phyloP scores from a whole-genome alignment of 2,888 invertebrate species.

The Gastracanthus pulcherrimus region DNA sequence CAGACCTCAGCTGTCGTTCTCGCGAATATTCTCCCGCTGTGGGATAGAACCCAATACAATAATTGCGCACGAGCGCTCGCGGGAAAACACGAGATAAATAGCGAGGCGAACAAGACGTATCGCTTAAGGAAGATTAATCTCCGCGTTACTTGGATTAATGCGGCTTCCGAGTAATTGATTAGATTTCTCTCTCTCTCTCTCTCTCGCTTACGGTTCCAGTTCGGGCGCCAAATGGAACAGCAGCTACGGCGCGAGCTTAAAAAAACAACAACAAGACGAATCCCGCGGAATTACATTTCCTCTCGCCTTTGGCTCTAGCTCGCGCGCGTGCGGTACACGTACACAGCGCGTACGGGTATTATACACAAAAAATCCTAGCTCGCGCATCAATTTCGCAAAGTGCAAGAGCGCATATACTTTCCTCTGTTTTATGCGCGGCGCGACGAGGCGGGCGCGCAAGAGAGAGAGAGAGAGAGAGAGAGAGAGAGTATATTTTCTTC shows the following conservation, averaged over 20 bases:
- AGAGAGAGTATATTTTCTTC: too few species aligned
- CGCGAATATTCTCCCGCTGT: too few species aligned
- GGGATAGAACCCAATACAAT: slow-evolving; percentile 13
- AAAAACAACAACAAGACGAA: not conserved
- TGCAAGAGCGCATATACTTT: slow-evolving; percentile 17
- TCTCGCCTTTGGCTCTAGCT: not conserved
- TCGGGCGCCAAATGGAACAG: not conserved
- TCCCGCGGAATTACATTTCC: slow-evolving; percentile 20
- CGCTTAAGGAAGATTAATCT: slow-evolving; percentile 49
- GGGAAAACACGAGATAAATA: slow-evolving; percentile 37
- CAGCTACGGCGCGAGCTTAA: not conserved
- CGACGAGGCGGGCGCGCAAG: too few species aligned
- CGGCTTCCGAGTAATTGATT: slow-evolving; percentile 45
- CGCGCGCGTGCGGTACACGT: not conserved
- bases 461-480: too few species aligned
- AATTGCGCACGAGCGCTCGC: not conserved
- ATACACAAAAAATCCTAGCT: not conserved
- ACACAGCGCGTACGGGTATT: not conserved
- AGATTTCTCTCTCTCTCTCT: slow-evolving; percentile 20
- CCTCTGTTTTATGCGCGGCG: not conserved
- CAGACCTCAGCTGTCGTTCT: too few species aligned
- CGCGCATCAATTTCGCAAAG: slow-evolving; percentile 53
- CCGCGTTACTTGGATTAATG: slow-evolving; percentile 42
- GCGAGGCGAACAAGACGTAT: slow-evolving; percentile 39
- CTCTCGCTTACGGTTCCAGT: too few species aligned